These are phyloP conservation scores for Ditula angustiorana DNA, from an alignment of 2,888 invertebrate species.

Conservation along the genomic window DNA sequence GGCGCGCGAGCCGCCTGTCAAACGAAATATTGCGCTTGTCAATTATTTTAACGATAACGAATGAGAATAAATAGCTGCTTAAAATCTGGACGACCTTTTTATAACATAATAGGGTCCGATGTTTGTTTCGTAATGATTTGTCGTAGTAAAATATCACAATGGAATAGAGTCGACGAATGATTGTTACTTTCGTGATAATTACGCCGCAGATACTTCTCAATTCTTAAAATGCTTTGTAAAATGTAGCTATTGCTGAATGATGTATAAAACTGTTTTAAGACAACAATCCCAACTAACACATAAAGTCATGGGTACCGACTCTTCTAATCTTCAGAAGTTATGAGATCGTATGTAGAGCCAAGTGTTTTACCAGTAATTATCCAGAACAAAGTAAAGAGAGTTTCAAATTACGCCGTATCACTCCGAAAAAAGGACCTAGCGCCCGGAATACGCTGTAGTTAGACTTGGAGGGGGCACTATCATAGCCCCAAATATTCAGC, in stretches of 20 bases:
- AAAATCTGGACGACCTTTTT: conserved; percentile 36
- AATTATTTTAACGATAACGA: conserved; percentile 39
- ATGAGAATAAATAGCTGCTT: conserved; percentile 34
- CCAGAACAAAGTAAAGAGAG: neutral
- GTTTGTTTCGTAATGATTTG: conserved; percentile 17
- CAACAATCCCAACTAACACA: too few species aligned
- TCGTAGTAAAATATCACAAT: conserved; percentile 1
- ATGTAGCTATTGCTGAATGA: too few species aligned
- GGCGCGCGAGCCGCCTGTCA: conserved; percentile 38
- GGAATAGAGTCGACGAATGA: neutral
- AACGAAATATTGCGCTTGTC: conserved; percentile 40
- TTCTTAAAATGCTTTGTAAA: too few species aligned
- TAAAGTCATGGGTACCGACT: too few species aligned
- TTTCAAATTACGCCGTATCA: too few species aligned
- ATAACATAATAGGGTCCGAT: conserved; percentile 2
- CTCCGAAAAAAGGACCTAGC: too few species aligned
- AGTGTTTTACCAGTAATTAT: neutral
- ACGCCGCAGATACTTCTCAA: too few species aligned
- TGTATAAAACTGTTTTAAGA: too few species aligned
- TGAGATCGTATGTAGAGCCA: neutral
- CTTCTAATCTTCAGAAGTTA: too few species aligned
- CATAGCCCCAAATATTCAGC: too few species aligned
- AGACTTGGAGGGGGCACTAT: too few species aligned
- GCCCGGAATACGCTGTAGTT: too few species aligned
- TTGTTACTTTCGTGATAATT: neutral